Percentiles rank a stretch among this genome's conserved stretches.
Evolutionary conservation across 1,140 invertebrate species (phyloP).

Genomic region (Zaprionus nigranus): DNA sequence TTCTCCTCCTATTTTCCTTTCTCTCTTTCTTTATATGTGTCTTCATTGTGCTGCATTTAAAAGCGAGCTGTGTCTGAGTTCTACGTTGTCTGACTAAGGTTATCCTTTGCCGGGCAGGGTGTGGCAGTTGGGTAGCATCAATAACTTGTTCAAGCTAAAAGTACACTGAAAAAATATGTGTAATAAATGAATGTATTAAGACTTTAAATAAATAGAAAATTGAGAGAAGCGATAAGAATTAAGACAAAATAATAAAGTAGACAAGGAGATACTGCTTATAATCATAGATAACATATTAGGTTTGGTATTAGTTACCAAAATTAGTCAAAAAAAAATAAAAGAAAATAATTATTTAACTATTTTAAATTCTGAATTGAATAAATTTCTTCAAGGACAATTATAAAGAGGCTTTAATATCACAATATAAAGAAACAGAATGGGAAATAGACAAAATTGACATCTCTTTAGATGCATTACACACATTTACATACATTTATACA

Average conservation of each 20-base stretch:
- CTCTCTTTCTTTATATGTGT: neutral
- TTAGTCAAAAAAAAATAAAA: neutral
- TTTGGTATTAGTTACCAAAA: neutral
- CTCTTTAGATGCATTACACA: too few species aligned
- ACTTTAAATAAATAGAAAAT: too few species aligned
- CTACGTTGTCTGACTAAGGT: too few species aligned
- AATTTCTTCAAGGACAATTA: too few species aligned
- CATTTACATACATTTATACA: too few species aligned
- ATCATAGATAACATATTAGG: neutral
- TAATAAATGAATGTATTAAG: too few species aligned
- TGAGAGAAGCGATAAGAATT: too few species aligned
- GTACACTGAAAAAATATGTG: neutral
- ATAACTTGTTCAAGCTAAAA: neutral
- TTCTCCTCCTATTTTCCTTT: neutral
- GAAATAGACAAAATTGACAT: too few species aligned
- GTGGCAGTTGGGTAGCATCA: neutral
- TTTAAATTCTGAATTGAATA: neutral
- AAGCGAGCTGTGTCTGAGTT: neutral
- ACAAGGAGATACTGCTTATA: neutral
- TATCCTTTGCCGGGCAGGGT: neutral
- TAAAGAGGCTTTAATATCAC: too few species aligned
- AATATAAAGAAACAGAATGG: too few species aligned
- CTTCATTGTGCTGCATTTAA: slow-evolving; percentile 25
- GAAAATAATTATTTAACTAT: neutral
- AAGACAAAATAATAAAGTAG: too few species aligned